Evolutionary conservation across 2,888 invertebrate species (phyloP), one percentile per base, ranked within the genome.

Genomic region (Alentia gelatinosa): DNA sequence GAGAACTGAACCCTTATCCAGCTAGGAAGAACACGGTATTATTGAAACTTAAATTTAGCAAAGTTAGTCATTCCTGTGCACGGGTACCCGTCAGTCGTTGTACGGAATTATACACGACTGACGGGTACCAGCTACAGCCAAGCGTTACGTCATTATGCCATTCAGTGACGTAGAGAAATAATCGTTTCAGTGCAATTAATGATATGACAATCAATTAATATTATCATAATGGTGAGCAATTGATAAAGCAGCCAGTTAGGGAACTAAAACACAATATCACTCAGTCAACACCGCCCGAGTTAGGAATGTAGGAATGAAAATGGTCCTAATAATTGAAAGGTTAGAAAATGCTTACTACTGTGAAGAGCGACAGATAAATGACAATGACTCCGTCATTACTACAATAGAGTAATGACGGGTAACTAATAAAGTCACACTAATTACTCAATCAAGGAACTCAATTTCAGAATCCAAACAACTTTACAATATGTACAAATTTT

Each of bases 281-380:
- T 79, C 79, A 79, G 39, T 39, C 79, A 79, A 79, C 79, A 79
- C 79, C 79, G 79, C 79, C 79, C 79, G 19, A 39, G 79, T 79
- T 79, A 39, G 39, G 79, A 79, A 37, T 9, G 39, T 37, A 79
- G 23, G n/a, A 12, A 79, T 79, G 12, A 39, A 79, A 35, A 79
- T 37, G 68, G 68, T 68, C 68, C 68, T 68, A 68, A 68, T 68
- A 68, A 19, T 68, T 26, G 19, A 68, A 68, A 12, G 4, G 68
- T 68, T 30, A 30, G 12, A 19, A 68, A 68, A 26, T 68, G 68
- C 26, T 30, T 1, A 30, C 68, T 68, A 68, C 26, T 9, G 68
- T 30, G 26, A 30, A 68, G 15, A 30, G 68, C 26, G 68, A 68
- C 12, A 30, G 33, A 68, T 1, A n/a, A 68, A 26, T 19, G 26